Base-by-base conservation (phyloP, 2,888 invertebrate genomes). In the Spodoptera picta region DNA sequence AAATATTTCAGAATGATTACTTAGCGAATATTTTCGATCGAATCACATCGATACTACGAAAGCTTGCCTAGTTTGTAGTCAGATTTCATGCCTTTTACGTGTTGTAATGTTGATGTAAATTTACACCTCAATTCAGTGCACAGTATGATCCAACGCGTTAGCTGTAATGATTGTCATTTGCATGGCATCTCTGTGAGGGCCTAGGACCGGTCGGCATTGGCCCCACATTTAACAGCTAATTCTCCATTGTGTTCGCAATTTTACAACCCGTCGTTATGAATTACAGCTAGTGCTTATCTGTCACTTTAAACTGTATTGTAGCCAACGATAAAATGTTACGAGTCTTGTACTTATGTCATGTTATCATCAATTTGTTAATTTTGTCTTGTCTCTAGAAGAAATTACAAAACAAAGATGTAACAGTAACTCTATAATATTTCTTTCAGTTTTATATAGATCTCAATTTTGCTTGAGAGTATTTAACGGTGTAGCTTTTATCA, bases 181-280 rank as follows among this genome's bases (percentile, higher is more conserved):
- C 79, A 80, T 79, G 72, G 59, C 52, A 57, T 75, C 56, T 78
- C 60, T 48, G 65, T 54, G 49, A 27, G 65, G 66, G 27, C 57
- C 54, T 36, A 54, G 61, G 65, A 69, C 69, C 51, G 59, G 81
- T 62, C 79, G 81, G 70, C 82, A 82, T 86, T 85, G 87, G 87
- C 81, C 82, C 81, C 79, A 72, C 75, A 81, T 80, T 79, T 81
- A 73, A 75, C 68, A 69, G 78, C 82, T 87, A 87, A 88, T 88
- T 87, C 83, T 46, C 86, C 73, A 87, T 87, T 87, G 87, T 87
- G 62, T 79, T 76, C 57, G 61, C 49, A 65, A 72, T 78, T 90
- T 88, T 87, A 86, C 81, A 84, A 78, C 76, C 77, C 63, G 81
- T 83, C 83, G 82, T 87, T 87, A 87, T 86, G 87, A 87, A 83